phyloP scores from a whole-genome alignment of 1,140 invertebrate genomes.

The Gonatopus flavifemur region DNA sequence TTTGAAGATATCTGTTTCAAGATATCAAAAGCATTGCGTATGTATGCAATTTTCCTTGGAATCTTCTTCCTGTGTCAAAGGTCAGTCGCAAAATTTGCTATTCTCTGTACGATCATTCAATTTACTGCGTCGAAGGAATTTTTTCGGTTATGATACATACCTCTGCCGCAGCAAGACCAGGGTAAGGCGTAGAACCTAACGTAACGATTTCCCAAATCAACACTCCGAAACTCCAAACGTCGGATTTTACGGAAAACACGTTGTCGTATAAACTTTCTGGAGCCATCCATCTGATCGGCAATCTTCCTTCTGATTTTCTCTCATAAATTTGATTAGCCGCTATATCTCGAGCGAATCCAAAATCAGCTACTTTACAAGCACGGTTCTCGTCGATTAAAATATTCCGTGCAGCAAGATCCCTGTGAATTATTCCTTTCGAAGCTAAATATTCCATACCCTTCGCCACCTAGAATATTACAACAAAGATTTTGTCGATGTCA shows the following conservation, averaged over 20 bases:
- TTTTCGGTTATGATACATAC: conserved; percentile 50
- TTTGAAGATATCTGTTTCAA: no score
- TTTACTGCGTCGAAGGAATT: not conserved
- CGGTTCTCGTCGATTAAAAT: conserved; percentile 85
- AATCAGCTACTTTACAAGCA: conserved; percentile 91
- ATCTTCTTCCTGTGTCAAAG: not conserved
- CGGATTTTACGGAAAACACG: conserved; percentile 87
- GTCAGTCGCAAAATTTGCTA: not conserved
- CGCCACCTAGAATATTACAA: conserved; percentile 66
- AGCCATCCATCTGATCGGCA: conserved; percentile 86
- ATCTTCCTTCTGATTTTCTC: conserved; percentile 81
- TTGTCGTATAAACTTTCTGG: conserved; percentile 91
- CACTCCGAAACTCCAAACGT: conserved; percentile 93
- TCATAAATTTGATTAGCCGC: conserved; percentile 83
- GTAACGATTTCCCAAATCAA: conserved; percentile 94
- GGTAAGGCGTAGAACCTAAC: conserved; percentile 86
- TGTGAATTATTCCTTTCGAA: conserved; percentile 87
- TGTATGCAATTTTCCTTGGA: not conserved
- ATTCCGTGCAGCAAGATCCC: conserved; percentile 90
- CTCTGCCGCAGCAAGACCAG: conserved; percentile 80
- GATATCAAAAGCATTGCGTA: no score
- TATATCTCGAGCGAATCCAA: conserved; percentile 88
- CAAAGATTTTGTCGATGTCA: no score
- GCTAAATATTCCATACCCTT: conserved; percentile 91
- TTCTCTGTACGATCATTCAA: not conserved